Percentiles rank a stretch among this genome's conserved stretches.
Conservation (phyloP, 2,797 vertebrate genomes). For the Melanotaenia boesemani region DNA sequence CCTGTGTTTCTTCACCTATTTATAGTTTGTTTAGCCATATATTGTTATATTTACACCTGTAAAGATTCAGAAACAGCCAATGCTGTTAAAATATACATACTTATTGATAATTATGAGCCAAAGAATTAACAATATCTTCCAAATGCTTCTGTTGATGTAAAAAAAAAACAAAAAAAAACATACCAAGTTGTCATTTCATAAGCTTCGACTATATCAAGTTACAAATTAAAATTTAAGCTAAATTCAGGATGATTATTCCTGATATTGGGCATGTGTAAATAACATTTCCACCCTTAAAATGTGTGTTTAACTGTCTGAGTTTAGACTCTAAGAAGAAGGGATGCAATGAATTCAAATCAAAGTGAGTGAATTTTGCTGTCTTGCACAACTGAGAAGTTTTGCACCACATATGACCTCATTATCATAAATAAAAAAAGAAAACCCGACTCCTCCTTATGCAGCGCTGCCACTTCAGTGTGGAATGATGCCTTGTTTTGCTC, state of each 20-base stretch:
- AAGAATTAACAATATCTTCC: neutral
- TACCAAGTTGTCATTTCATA: neutral
- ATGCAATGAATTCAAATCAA: neutral
- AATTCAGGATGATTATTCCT: neutral
- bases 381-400: slow-evolving; percentile 14
- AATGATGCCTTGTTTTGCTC: slow-evolving; percentile 44
- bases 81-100: neutral
- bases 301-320: too few species aligned
- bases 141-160: neutral
- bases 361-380: neutral
- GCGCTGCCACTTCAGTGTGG: slow-evolving; percentile 24
- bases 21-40: neutral
- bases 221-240: neutral
- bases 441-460: slow-evolving; percentile 20
- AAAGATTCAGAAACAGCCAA: neutral
- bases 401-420: slow-evolving; percentile 44
- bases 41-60: neutral
- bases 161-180: neutral
- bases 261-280: neutral
- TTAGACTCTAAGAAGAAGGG: neutral
- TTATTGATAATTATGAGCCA: neutral
- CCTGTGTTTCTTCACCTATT: neutral
- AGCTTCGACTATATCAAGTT: neutral
- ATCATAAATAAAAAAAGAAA: slow-evolving; percentile 47
- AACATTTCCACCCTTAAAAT: neutral